Evolutionary conservation across 2,113 vertebrate species (phyloP).

Genomic region (Peromyscus maniculatus): DNA sequence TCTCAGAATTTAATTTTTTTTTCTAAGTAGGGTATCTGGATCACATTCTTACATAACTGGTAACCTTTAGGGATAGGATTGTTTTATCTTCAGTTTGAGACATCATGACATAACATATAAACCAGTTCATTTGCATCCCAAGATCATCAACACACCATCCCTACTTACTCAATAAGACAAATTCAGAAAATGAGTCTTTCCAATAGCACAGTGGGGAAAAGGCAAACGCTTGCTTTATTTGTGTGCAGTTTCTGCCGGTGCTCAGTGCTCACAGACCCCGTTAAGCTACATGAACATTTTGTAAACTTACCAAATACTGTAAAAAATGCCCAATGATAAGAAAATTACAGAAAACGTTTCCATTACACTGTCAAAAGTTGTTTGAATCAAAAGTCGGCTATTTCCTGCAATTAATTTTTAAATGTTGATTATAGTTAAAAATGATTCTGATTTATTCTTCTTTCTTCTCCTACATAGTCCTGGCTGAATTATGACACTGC

Average conservation of each 20-base stretch:
- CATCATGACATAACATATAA: not conserved
- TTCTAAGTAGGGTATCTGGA: not conserved
- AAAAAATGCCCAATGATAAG: conserved; percentile 84
- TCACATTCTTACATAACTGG: not conserved
- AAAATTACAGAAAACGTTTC: conserved; percentile 87
- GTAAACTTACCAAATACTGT: conserved; percentile 82
- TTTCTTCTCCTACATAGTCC: conserved; percentile 58
- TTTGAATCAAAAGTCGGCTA: conserved; percentile 80
- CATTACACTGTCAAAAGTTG: conserved; percentile 83
- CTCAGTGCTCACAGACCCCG: conserved; percentile 82
- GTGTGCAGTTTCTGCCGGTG: conserved; percentile 85
- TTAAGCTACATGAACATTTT: conserved; percentile 82
- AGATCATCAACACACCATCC: not conserved
- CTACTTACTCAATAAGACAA: not conserved
- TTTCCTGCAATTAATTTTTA: conserved; percentile 82
- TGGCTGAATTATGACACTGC: conserved; percentile 70
- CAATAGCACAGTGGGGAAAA: conserved; percentile 64
- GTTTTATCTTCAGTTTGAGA: not conserved
- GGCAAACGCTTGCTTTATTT: conserved; percentile 84
- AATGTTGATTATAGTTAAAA: conserved; percentile 74
- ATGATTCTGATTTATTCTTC: conserved; percentile 60
- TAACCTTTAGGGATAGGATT: not conserved
- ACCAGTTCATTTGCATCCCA: not conserved
- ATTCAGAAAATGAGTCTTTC: not conserved
- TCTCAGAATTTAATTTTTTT: conserved; percentile 1